phyloP scores from a whole-genome alignment of 2,888 invertebrate species.

The Amblyjoppa proteus region DNA sequence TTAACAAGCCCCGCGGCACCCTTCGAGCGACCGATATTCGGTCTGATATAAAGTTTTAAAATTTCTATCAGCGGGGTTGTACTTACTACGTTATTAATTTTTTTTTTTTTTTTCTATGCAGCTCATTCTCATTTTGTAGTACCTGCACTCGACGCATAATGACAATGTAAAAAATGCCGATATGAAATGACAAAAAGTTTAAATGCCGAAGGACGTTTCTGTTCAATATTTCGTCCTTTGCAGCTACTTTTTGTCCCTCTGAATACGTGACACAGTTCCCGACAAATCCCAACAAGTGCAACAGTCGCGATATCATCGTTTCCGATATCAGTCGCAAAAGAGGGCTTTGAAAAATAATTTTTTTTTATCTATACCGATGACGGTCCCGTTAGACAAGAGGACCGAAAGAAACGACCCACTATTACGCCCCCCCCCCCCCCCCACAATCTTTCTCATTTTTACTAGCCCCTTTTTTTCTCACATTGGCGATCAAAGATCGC shows the following conservation, averaged over 20 bases:
- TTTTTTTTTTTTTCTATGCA: neutral
- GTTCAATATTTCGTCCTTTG: neutral
- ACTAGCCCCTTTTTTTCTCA: constrained; percentile 28
- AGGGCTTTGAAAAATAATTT: constrained; percentile 40
- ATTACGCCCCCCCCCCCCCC: neutral
- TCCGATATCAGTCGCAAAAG: constrained; percentile 23
- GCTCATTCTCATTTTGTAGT: neutral
- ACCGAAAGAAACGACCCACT: constrained; percentile 13
- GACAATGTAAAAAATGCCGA: neutral
- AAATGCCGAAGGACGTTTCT: neutral
- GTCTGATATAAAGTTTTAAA: too few relatives aligned
- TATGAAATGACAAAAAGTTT: neutral
- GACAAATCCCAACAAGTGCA: constrained; percentile 21
- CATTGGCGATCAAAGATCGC: constrained; percentile 58
- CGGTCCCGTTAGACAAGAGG: constrained; percentile 17
- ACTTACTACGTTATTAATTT: too few relatives aligned
- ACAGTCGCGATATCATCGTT: constrained; percentile 15
- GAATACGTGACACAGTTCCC: constrained; percentile 5
- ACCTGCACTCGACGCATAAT: neutral
- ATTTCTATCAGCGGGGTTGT: too few relatives aligned
- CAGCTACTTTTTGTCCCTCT: neutral
- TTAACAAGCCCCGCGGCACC: too few relatives aligned
- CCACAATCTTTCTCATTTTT: constrained; percentile 19
- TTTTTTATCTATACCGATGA: neutral
- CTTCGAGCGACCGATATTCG: too few relatives aligned